Base-by-base conservation (phyloP, 2,797 vertebrate genomes). In the Pseudocheirus occidentalis region DNA sequence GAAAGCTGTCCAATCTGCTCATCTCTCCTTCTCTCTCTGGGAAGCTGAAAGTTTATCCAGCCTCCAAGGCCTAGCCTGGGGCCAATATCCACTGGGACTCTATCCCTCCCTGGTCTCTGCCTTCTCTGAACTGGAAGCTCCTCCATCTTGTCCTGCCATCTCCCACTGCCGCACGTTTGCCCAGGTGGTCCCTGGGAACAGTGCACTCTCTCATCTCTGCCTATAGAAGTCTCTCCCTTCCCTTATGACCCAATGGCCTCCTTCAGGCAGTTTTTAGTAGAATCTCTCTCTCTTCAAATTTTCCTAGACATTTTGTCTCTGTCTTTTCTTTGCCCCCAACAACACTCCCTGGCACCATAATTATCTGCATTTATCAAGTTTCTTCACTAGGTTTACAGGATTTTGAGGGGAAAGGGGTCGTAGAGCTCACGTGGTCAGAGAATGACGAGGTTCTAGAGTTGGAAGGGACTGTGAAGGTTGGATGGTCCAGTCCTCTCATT, bases 1-100 rank as follows among this genome's bases (percentile, higher is more conserved):
- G 91, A 1, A 92, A 50, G 92, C 94, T 55, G 55, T 73, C 62
- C 93, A n/a, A n/a, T 92, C 91, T 95, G 96, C 29, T 57, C 90
- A 46, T 55, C 24, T 59, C 57, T 92, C 53, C 52, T 5, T 59
- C 58, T 59, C 59, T 59, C 58, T 62, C 81, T 50, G 14, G n/a
- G 29, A 4, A 62, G 31, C 29, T 62, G 59, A 34, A 62, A 62
- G 31, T 62, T 29, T 62, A 34, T 31, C 34, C 4, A 16, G 59
- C 50, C 87, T 90, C 50, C 46, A n/a, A 54, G 62, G 18, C 53
- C 0, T 10, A 91, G 94, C 94, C 93, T 66, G 94, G 11, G 73
- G 21, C 3, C 24, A 50, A 24, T 24, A 11, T 50, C n/a, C 40
- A 73, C 16, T 2, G 14, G 62, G n/a, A 73, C 16, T 21, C 16